These are phyloP conservation scores for Campoletis sonorensis DNA, from an alignment of 1,140 invertebrate genomes.

Conservation along the genomic window DNA sequence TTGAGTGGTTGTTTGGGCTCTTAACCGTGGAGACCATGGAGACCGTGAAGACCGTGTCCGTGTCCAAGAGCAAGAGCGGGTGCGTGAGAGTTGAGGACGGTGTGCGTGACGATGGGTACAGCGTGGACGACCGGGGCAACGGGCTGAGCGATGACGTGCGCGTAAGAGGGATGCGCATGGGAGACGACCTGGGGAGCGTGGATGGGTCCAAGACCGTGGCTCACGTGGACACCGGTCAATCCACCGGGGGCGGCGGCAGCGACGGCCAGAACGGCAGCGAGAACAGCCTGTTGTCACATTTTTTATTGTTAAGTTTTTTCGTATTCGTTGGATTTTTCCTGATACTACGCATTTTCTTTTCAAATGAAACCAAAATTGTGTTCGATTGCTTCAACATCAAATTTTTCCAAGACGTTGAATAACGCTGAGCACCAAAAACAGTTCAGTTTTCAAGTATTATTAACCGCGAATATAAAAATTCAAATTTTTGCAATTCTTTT, in stretches of 20 bases:
- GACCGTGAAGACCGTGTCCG: constrained; percentile 57
- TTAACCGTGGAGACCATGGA: constrained; percentile 10
- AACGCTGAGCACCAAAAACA: too few species aligned
- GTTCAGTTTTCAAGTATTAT: too few species aligned
- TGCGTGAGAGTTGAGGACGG: constrained; percentile 70
- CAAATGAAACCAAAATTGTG: too few species aligned
- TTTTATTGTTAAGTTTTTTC: constrained; percentile 14
- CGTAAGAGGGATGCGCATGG: constrained; percentile 46
- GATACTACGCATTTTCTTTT: neutral
- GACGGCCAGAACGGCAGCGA: constrained; percentile 72
- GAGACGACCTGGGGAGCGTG: constrained; percentile 66
- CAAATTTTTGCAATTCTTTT: too few species aligned
- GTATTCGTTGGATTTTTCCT: neutral
- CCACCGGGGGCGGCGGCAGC: constrained; percentile 70
- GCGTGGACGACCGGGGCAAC: constrained; percentile 61
- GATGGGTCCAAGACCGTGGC: constrained; percentile 67
- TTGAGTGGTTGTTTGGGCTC: constrained; percentile 8
- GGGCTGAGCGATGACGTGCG: constrained; percentile 56
- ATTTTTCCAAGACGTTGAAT: too few species aligned
- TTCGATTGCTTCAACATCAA: too few species aligned
- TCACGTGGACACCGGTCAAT: constrained; percentile 66
- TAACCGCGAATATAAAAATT: too few species aligned
- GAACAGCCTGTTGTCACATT: constrained; percentile 61
- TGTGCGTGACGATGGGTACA: constrained; percentile 71
- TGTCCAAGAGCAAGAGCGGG: constrained; percentile 73